These are phyloP conservation scores for Aphodius sticticus DNA, from an alignment of 2,888 invertebrate species.

Conservation along the genomic window DNA sequence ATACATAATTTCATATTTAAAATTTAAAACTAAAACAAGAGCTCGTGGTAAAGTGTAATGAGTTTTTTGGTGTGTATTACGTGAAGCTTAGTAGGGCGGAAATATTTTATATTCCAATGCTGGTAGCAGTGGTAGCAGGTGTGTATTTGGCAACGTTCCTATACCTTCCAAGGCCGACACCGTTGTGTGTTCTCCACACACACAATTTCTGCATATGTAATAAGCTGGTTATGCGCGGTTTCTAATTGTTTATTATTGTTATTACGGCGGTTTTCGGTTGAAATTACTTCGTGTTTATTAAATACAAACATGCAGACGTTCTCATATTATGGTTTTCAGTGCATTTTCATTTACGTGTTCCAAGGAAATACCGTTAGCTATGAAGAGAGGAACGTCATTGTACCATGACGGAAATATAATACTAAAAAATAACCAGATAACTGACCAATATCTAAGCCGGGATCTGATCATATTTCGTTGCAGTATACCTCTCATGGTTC, in stretches of 20 bases:
- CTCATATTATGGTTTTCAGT: too few relatives aligned
- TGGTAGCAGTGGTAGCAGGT: background rate
- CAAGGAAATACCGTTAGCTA: too few relatives aligned
- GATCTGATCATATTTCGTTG: slow-evolving; percentile 38
- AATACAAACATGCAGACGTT: too few relatives aligned
- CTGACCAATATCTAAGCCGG: slow-evolving; percentile 28
- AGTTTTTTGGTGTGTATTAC: background rate
- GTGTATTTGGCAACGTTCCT: background rate
- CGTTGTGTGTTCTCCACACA: background rate
- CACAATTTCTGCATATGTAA: background rate
- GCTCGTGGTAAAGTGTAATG: background rate
- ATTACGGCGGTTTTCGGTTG: background rate
- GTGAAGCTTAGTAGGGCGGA: background rate
- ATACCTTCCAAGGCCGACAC: background rate
- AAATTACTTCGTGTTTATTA: background rate
- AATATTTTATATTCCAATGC: background rate
- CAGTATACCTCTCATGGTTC: slow-evolving; percentile 40
- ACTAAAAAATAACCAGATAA: slow-evolving; percentile 44
- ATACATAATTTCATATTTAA: background rate
- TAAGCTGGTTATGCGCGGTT: background rate
- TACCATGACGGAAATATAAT: slow-evolving; percentile 44
- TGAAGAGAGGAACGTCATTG: slow-evolving; percentile 21
- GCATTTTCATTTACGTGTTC: too few relatives aligned
- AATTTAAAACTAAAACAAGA: background rate
- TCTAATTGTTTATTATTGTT: slow-evolving; percentile 4